These are phyloP conservation scores for Lithosia quadra DNA, from an alignment of 2,888 invertebrate genomes.

Conservation along the genomic window DNA sequence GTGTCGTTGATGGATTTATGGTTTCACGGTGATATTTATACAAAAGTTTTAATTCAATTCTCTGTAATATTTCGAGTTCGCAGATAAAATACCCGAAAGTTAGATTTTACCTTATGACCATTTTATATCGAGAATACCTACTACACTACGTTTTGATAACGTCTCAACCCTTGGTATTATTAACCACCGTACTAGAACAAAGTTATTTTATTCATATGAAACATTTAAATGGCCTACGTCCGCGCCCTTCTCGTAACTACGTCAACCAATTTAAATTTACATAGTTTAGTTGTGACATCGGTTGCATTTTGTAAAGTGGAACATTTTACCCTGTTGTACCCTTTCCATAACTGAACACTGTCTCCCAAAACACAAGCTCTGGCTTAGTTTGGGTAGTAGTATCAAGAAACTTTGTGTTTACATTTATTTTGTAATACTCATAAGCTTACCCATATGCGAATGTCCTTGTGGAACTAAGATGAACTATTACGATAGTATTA, in stretches of 20 bases:
- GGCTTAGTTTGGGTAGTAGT: constrained; percentile 2
- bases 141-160: not conserved
- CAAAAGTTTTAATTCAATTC: not conserved
- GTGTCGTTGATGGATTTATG: not conserved
- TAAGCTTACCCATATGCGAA: not conserved
- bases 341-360: constrained; percentile 2
- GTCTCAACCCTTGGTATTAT: not conserved
- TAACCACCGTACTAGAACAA: not conserved
- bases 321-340: not conserved
- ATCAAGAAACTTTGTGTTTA: not conserved
- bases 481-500: not conserved
- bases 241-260: not conserved
- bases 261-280: not conserved
- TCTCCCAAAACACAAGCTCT: constrained; percentile 2
- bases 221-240: not conserved
- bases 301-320: not conserved
- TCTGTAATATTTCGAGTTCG: not conserved
- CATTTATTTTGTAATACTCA: constrained; percentile 1
- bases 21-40: not conserved
- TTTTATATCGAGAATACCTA: not conserved
- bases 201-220: not conserved
- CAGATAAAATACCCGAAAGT: not conserved
- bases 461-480: not conserved
- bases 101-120: not conserved
- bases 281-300: not conserved